phyloP scores from a whole-genome alignment of 2,113 vertebrate species.

The Psittacula cyanocephala region DNA sequence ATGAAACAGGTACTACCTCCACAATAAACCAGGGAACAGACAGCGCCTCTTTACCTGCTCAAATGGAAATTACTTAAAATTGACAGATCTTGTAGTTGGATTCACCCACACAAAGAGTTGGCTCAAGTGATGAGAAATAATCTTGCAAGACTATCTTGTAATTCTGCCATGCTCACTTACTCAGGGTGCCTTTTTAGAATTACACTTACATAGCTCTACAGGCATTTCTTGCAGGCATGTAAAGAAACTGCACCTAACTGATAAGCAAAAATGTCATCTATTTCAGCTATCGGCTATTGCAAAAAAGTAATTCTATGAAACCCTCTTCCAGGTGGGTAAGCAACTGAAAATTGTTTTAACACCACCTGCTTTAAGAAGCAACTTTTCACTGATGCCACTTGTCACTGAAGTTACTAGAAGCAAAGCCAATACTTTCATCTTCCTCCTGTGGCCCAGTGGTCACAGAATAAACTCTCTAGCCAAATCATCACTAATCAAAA shows the following conservation, averaged over 20 bases:
- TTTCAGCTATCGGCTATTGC: background rate
- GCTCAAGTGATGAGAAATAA: background rate
- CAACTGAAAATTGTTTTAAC: background rate
- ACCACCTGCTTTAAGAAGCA: background rate
- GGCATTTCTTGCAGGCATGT: background rate
- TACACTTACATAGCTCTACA: background rate
- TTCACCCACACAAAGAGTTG: background rate
- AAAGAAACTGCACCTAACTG: background rate
- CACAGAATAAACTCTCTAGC: background rate
- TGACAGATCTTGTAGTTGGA: background rate
- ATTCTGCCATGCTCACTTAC: background rate
- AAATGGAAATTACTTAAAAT: background rate
- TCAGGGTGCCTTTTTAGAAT: background rate
- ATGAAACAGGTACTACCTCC: background rate
- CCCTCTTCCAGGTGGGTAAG: background rate
- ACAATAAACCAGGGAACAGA: background rate
- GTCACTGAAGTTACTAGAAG: background rate
- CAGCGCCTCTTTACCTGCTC: background rate
- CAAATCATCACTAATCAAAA: background rate
- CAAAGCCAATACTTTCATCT: background rate
- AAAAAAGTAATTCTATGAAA: background rate
- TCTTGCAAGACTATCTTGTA: background rate
- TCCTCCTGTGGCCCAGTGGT: background rate
- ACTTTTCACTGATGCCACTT: background rate
- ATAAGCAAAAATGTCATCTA: background rate